A percentile compares a stretch with the other conserved stretches of the same genome.
phyloP scores from a whole-genome alignment of 2,888 invertebrate species.

The Pseudococcus jackbeardsleyi region DNA sequence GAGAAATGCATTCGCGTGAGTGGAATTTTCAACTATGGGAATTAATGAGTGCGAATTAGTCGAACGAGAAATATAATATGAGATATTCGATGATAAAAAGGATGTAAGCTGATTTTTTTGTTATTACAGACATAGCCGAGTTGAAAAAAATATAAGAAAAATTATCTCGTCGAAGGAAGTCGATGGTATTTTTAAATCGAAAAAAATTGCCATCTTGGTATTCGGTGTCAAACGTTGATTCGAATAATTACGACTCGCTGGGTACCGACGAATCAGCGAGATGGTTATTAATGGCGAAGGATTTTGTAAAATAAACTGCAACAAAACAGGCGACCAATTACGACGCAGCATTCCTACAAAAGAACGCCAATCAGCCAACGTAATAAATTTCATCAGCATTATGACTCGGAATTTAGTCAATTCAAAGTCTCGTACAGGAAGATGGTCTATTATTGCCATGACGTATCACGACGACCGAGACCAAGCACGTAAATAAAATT shows the following conservation, averaged over 20 bases:
- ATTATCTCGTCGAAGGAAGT: background rate
- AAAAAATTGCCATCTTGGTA: background rate
- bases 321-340: background rate
- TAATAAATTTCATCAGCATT: background rate
- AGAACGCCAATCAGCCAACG: background rate
- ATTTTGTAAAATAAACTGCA: background rate
- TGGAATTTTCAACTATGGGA: constrained; percentile 1
- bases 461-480: background rate
- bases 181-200: background rate
- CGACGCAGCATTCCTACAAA: background rate
- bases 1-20: background rate
- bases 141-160: background rate
- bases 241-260: background rate
- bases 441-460: background rate
- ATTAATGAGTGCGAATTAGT: background rate
- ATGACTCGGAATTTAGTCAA: background rate
- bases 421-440: background rate
- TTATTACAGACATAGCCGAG: background rate
- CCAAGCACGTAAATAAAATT: background rate
- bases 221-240: background rate
- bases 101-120: background rate
- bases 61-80: background rate
- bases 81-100: background rate
- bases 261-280: background rate
- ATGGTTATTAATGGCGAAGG: background rate